Percentiles rank a stretch among this genome's conserved stretches.
These are phyloP conservation scores for Drosophila insularis DNA, from an alignment of 1,140 invertebrate species.

Conservation along the genomic window DNA sequence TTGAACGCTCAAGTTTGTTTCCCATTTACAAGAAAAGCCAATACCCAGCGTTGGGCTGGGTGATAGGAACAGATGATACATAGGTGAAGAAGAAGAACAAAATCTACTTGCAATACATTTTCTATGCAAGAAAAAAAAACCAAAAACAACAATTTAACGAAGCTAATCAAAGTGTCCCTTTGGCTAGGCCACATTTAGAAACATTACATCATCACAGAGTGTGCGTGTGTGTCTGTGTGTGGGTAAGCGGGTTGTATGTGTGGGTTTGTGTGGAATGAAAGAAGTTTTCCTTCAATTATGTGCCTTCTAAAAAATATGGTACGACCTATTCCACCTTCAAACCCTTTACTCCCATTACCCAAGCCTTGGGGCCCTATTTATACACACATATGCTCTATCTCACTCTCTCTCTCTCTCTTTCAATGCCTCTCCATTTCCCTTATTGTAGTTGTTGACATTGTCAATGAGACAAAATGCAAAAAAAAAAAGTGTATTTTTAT, in stretches of 20 bases:
- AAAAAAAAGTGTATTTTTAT: conserved; percentile 19
- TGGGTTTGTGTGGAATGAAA: neutral
- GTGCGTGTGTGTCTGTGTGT: neutral
- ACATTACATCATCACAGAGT: neutral
- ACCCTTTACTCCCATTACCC: neutral
- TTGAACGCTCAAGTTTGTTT: too few species aligned
- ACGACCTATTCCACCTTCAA: neutral
- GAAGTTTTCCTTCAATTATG: neutral
- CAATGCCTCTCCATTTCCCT: neutral
- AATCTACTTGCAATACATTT: neutral
- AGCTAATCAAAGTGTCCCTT: conserved; percentile 37
- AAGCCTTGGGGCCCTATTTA: neutral
- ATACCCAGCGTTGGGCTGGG: too few species aligned
- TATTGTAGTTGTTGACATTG: conserved; percentile 15
- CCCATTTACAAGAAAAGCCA: neutral
- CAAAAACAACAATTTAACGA: conserved; percentile 28
- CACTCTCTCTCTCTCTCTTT: neutral
- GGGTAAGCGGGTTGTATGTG: neutral
- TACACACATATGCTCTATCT: neutral
- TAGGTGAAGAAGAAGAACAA: too few species aligned
- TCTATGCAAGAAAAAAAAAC: neutral
- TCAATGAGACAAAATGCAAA: conserved; percentile 24
- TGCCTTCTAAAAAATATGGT: neutral
- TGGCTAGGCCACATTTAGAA: neutral
- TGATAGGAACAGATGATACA: too few species aligned